phyloP scores from a whole-genome alignment of 2,797 vertebrate species.

The Anguilla marmorata region DNA sequence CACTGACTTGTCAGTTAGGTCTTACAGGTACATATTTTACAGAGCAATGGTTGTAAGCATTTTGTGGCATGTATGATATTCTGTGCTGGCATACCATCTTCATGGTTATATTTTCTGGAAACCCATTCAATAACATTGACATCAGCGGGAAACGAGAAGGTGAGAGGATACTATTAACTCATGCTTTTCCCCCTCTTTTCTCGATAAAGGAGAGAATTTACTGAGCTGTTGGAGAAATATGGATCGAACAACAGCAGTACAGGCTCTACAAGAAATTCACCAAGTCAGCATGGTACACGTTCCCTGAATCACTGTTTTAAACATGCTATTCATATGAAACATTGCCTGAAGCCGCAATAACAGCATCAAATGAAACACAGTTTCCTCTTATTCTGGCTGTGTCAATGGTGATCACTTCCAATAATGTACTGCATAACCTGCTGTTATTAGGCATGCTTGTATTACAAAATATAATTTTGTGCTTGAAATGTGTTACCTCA shows the following conservation, averaged over 20 bases:
- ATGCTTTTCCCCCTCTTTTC: conserved; percentile 11
- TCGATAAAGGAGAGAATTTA: conserved; percentile 80
- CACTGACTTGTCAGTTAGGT: not conserved
- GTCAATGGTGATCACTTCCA: not conserved
- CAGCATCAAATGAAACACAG: not conserved
- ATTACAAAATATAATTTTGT: not conserved
- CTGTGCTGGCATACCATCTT: not conserved
- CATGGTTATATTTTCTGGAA: not conserved
- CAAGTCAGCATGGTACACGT: conserved; percentile 73
- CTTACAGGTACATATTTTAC: not conserved
- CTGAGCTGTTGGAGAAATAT: conserved; percentile 85
- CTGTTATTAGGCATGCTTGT: not conserved
- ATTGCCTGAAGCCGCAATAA: not conserved
- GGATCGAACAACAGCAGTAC: conserved; percentile 80
- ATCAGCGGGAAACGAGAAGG: not conserved
- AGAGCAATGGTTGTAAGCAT: not conserved
- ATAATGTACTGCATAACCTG: not conserved
- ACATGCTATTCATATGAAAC: not conserved
- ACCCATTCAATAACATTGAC: not conserved
- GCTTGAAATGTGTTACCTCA: not conserved
- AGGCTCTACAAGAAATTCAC: conserved; percentile 81
- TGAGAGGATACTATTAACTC: not conserved
- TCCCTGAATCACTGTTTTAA: not conserved
- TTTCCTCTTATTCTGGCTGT: not conserved
- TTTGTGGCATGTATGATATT: not conserved